These are phyloP conservation scores for Papilio polytes DNA, from an alignment of 1,140 invertebrate genomes.

Conservation along the genomic window DNA sequence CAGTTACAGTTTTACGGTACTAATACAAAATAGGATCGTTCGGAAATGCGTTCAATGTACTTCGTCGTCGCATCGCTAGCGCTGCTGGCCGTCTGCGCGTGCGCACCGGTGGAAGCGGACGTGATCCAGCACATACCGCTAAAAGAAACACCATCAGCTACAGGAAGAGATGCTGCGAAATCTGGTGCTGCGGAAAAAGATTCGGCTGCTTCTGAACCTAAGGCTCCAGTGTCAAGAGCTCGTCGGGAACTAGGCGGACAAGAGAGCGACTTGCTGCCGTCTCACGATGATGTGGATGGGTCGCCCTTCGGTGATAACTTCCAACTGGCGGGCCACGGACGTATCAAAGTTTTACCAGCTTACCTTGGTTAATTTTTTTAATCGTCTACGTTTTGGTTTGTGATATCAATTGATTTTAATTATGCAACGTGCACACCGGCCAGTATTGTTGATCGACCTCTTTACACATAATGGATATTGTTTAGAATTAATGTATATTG, in stretches of 20 bases:
- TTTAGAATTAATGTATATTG: background rate
- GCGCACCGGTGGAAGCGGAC: constrained; percentile 65
- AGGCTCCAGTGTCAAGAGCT: constrained; percentile 44
- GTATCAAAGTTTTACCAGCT: constrained; percentile 72
- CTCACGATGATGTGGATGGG: constrained; percentile 59
- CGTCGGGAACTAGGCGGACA: constrained; percentile 63
- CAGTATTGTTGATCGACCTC: background rate
- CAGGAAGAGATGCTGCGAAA: constrained; percentile 66
- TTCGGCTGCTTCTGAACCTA: constrained; percentile 64
- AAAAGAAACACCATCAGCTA: constrained; percentile 77
- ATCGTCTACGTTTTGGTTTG: background rate
- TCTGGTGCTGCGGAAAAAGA: constrained; percentile 73
- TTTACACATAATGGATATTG: constrained; percentile 6
- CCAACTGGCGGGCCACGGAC: constrained; percentile 64
- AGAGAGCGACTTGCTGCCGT: constrained; percentile 73
- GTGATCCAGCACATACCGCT: constrained; percentile 73
- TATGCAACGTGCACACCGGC: background rate
- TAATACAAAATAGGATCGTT: constrained; percentile 73
- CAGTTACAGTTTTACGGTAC: constrained; percentile 42
- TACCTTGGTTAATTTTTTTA: constrained; percentile 63
- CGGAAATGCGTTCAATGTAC: constrained; percentile 71
- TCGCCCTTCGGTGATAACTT: constrained; percentile 68
- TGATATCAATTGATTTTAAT: constrained; percentile 4
- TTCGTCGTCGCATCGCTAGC: constrained; percentile 73
- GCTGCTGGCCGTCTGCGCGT: constrained; percentile 68